These are phyloP conservation scores for Drosophila birchii DNA, from an alignment of 2,888 invertebrate species.

Conservation along the genomic window DNA sequence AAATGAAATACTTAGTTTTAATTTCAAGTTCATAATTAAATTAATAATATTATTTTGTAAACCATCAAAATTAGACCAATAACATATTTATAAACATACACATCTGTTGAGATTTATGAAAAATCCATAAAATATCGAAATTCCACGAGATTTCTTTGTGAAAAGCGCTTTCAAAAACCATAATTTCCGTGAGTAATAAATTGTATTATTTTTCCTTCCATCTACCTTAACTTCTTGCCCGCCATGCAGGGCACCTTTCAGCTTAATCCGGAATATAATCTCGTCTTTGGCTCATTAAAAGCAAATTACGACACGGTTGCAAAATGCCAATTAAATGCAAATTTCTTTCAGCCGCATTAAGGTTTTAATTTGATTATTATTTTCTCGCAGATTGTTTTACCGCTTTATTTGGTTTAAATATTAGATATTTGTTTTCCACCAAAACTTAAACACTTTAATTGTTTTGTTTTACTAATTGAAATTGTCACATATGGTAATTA, in stretches of 20 bases:
- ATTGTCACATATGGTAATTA: slow-evolving; percentile 21
- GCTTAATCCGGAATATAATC: slow-evolving; percentile 2
- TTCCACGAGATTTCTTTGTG: neutral
- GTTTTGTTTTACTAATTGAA: slow-evolving; percentile 20
- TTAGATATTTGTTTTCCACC: neutral
- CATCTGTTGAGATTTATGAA: neutral
- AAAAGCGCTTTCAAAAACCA: neutral
- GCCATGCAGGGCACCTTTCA: neutral
- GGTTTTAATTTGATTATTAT: slow-evolving; percentile 4
- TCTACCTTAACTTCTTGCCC: no score
- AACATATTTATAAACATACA: neutral
- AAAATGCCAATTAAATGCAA: slow-evolving; percentile 14
- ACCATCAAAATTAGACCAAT: neutral
- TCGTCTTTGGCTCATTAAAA: slow-evolving; percentile 11
- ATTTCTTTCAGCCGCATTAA: slow-evolving; percentile 5
- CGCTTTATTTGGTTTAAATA: neutral
- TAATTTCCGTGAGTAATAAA: slow-evolving; percentile 13
- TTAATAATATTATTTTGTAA: neutral
- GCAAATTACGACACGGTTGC: slow-evolving; percentile 8
- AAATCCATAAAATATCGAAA: neutral
- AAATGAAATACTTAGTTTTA: neutral
- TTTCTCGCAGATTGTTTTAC: neutral
- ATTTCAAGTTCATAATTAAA: neutral
- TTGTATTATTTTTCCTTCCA: neutral
- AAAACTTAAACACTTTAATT: neutral